Evolutionary conservation across 2,113 vertebrate species (phyloP), one percentile per base, ranked within the genome.

Genomic region (Gorsachius goisagi): DNA sequence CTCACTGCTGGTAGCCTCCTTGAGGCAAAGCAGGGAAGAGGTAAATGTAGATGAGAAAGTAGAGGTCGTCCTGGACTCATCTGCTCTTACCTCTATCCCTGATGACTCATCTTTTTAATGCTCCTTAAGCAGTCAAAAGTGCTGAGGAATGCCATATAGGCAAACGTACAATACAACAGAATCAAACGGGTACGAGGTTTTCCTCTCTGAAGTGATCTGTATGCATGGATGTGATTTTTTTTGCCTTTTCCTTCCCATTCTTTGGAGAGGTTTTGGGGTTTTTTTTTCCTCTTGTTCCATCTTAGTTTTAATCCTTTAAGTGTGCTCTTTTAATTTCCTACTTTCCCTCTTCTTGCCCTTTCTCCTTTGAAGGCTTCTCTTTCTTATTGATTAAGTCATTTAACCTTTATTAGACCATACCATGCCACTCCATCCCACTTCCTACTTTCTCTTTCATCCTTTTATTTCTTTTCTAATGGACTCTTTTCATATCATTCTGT

Each of bases 401-500:
- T 96, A 94, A 83, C 85, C 88, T 96, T 92, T 93, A 59, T 88
- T 83, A 68, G 68, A 74, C 85, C 47, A 20, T 95, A 67, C 79
- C 49, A 52, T 59, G 50, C 60, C 45, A 55, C 41, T 93, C 58
- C 71, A 81, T 94, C 81, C 74, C 62, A 37, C 73, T 95, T 90
- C 79, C 80, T 86, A 53, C 58, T 78, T 96, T 73, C 27, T 78
- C 78, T 92, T 95, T 89, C 53, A 89, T 93, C 60, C 58, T 69
- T 69, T 84, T 85, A 49, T 55, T 28, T 83, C 52, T 74, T 89
- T 92, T 90, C 88, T 66, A 62, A 79, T 91, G 81, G 77, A 66
- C 84, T 89, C 78, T 91, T 79, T 96, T 96, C 62, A 79, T 94
- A 92, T 86, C 17, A 67, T 90, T 85, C 75, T 91, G 59, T 79